Evolutionary conservation across 2,797 vertebrate genomes (phyloP).

Genomic region (Myoxocephalus aenaeus): DNA sequence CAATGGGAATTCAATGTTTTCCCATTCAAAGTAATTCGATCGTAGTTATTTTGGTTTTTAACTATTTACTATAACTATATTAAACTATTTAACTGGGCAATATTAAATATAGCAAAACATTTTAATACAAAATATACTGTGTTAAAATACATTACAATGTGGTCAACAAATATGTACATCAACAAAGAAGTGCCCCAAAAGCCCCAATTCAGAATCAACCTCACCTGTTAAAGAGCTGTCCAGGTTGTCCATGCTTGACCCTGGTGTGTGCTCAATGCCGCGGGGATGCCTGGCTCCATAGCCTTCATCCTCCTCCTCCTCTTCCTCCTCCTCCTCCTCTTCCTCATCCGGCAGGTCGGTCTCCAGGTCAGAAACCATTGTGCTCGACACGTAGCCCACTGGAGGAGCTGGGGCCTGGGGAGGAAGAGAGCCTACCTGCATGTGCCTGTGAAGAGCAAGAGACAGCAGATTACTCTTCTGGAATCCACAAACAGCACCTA

Average conservation of each 20-base stretch:
- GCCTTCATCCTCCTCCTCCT: slow-evolving; percentile 95
- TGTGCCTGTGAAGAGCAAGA: slow-evolving; percentile 86
- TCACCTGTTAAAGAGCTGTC: slow-evolving; percentile 98
- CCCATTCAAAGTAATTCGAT: slow-evolving; percentile 7
- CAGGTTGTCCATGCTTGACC: slow-evolving; percentile 98
- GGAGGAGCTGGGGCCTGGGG: slow-evolving; percentile 95
- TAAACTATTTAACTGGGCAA: neutral
- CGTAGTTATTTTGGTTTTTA: slow-evolving; percentile 15
- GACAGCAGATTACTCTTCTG: slow-evolving; percentile 3
- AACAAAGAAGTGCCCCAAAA: neutral
- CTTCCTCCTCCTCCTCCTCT: slow-evolving; percentile 83
- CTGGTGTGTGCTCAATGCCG: slow-evolving; percentile 95
- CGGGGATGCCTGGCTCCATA: slow-evolving; percentile 93
- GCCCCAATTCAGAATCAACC: neutral
- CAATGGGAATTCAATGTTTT: slow-evolving; percentile 19
- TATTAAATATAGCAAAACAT: neutral
- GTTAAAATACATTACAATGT: neutral
- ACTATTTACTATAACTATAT: neutral
- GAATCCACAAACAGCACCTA: slow-evolving; percentile 5
- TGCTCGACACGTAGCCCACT: slow-evolving; percentile 96
- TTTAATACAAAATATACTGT: neutral
- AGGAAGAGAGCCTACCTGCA: slow-evolving; percentile 93
- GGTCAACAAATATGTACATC: neutral
- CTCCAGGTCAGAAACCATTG: slow-evolving; percentile 97
- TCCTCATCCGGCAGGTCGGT: slow-evolving; percentile 93